Base-by-base conservation (phyloP, 2,797 vertebrate genomes). In the Acrossocheilus wenchowensis region DNA sequence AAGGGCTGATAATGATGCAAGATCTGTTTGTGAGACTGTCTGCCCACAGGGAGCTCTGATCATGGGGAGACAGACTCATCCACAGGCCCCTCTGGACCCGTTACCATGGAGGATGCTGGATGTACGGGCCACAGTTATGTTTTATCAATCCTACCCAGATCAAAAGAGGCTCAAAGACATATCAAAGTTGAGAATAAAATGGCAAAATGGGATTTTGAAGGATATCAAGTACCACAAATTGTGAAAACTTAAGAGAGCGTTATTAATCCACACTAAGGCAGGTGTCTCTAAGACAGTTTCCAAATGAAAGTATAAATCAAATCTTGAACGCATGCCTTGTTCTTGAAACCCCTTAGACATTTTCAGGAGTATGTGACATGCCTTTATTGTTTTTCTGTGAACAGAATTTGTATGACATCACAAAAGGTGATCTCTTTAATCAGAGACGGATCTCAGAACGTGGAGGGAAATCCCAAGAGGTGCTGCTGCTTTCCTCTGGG, bases 1-100 rank as follows among this genome's bases (percentile, higher is more conserved):
- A 93, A 93, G 94, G 92, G 77, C 89, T 79, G 91, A 89, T 95
- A 94, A 95, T 95, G 94, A 96, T 95, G 94, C 93, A 95, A 95
- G 92, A 94, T 54, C 82, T 95, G 94, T 95, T 95, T 95, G 92
- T 93, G 94, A 94, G 93, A 94, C 89, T 90, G 90, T 91, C 48
- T 45, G 73, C 89, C 94, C 90, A 91, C 5, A 43, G 94, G 91
- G 94, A 93, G 72, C 68, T 72, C 86, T 86, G 89, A 93, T 93
- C 94, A 95, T 92, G 92, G 93, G 91, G 93, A 94, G 89, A 88
- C 86, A 62, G 91, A 91, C 87, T 88, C 85, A 89, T 90, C 88
- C 90, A 84, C 82, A 0, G 0, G 48, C 90, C 91, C 93, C 88
- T 85, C 83, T 92, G 92, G 94, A 91, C 92, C 90, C 83, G 94